Conservation (phyloP, 1,140 invertebrate genomes). For the Helicoverpa zea region DNA sequence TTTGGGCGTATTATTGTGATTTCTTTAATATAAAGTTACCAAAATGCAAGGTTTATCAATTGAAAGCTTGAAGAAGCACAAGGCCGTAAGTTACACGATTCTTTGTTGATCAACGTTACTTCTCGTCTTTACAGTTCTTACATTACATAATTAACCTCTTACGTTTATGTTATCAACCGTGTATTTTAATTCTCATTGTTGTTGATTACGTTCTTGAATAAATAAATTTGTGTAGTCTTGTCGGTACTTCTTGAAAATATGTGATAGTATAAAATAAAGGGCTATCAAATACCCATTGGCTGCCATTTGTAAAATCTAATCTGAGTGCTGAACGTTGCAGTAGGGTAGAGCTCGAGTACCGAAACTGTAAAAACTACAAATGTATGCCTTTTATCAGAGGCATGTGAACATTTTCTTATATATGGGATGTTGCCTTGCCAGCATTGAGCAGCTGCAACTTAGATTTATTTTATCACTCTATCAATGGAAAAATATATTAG, state of each 20-base stretch:
- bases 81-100: conserved; percentile 75
- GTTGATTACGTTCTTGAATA: neutral
- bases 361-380: no score
- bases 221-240: no score
- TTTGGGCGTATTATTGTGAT: conserved; percentile 23
- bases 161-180: conserved; percentile 45
- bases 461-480: no score
- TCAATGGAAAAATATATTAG: no score
- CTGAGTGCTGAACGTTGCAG: neutral
- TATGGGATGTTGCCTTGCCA: no score
- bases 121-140: conserved; percentile 65
- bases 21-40: conserved; percentile 46
- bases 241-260: no score
- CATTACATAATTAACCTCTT: conserved; percentile 84
- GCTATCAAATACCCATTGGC: neutral
- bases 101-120: conserved; percentile 44
- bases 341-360: no score
- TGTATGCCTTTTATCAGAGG: no score
- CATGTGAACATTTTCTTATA: no score
- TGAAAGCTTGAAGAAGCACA: conserved; percentile 81
- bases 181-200: conserved; percentile 14
- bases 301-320: conserved; percentile 19
- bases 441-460: no score
- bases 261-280: neutral
- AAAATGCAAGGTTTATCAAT: conserved; percentile 81